phyloP scores from a whole-genome alignment of 2,797 vertebrate genomes.

The Acanthopagrus latus region DNA sequence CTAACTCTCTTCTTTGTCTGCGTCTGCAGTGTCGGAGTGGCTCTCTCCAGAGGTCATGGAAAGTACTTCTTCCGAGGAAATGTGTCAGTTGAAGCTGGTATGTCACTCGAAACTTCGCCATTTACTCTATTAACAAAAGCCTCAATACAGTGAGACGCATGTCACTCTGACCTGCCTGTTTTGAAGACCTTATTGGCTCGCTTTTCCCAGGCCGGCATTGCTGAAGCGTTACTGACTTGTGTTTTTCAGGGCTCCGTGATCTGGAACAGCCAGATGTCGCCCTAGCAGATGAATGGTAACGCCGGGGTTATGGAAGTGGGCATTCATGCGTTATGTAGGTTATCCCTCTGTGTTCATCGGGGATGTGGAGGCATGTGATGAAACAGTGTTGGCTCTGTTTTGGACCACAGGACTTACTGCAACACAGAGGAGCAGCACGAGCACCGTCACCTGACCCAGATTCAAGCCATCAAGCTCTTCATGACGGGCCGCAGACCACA shows the following conservation, averaged over 20 bases:
- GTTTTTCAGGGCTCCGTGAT: constrained; percentile 94
- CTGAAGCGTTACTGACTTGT: constrained; percentile 80
- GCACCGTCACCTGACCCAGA: constrained; percentile 94
- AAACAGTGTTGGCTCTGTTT: constrained; percentile 63
- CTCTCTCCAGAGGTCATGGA: constrained; percentile 96
- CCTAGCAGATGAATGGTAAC: constrained; percentile 98
- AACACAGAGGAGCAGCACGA: constrained; percentile 95
- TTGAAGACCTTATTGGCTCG: constrained; percentile 38
- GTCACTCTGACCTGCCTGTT: constrained; percentile 43
- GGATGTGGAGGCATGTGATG: constrained; percentile 57
- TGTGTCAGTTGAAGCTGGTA: constrained; percentile 95
- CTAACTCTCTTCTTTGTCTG: constrained; percentile 26
- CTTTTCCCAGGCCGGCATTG: constrained; percentile 48
- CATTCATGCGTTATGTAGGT: constrained; percentile 80
- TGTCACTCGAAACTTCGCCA: constrained; percentile 24
- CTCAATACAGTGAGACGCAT: constrained; percentile 8
- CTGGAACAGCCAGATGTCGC: constrained; percentile 98
- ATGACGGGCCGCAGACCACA: constrained; percentile 93
- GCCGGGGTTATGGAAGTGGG: constrained; percentile 71
- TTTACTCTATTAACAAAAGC: constrained; percentile 21
- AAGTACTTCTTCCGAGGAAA: constrained; percentile 98
- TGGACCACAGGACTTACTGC: constrained; percentile 93
- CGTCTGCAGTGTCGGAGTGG: constrained; percentile 92
- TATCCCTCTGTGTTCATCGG: constrained; percentile 62
- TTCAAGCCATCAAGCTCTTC: constrained; percentile 96